Conservation (phyloP, 2,888 invertebrate species). For the Sarcophaga variegata region DNA sequence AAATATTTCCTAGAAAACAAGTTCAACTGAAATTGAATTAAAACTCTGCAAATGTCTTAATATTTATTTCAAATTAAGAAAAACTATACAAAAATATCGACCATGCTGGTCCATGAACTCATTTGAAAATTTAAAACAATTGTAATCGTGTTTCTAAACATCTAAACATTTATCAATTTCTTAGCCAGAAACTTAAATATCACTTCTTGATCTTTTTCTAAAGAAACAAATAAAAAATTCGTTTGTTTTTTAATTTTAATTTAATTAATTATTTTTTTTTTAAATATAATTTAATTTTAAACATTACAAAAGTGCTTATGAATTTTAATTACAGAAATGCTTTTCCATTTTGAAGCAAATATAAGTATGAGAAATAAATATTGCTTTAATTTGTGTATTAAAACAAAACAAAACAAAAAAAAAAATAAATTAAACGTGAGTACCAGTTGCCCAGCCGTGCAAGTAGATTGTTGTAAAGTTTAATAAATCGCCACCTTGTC, state of each 20-base stretch:
- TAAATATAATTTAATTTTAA: not conserved
- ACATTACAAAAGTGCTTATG: constrained; percentile 7
- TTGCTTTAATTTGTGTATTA: constrained; percentile 46
- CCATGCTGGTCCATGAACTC: no score
- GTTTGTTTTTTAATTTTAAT: not conserved
- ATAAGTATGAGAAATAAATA: constrained; percentile 52
- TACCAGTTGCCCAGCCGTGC: constrained; percentile 81
- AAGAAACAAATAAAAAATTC: not conserved
- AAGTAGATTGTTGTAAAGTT: constrained; percentile 81
- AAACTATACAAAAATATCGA: no score
- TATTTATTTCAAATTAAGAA: no score
- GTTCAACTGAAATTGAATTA: constrained; percentile 32
- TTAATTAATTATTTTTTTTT: not conserved
- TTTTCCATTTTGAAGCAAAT: constrained; percentile 7
- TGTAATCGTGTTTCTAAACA: no score
- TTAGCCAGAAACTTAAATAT: not conserved
- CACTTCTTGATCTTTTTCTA: not conserved
- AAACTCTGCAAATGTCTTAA: not conserved
- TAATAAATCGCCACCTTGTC: constrained; percentile 79
- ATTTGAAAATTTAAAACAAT: no score
- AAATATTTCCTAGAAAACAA: constrained; percentile 47
- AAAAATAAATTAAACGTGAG: constrained; percentile 76
- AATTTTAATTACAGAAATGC: constrained; percentile 27
- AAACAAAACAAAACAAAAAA: not conserved
- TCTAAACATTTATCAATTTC: not conserved